A percentile compares a stretch with the other conserved stretches of the same genome.
Evolutionary conservation across 92 coral and sea anemone species (phyloP).

Genomic region (Pocillopora grandis): DNA sequence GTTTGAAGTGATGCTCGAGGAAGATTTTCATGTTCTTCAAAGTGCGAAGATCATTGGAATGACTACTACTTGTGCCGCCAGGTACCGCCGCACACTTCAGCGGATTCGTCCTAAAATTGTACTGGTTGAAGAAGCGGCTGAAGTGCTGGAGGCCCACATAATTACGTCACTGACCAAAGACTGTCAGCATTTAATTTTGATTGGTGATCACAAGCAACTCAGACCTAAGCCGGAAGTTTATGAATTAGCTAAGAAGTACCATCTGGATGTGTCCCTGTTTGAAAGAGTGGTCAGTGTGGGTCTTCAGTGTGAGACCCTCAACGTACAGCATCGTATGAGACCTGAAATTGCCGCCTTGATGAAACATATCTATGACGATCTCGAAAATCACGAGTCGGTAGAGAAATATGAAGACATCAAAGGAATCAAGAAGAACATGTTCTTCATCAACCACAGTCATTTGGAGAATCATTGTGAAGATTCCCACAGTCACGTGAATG

Average conservation of each 20-base stretch:
- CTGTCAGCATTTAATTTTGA: conserved; percentile 85
- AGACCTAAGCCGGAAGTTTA: conserved; percentile 81
- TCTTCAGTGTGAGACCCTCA: conserved; percentile 65
- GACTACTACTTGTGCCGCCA: conserved; percentile 82
- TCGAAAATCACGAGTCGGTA: conserved; percentile 73
- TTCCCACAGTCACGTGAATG: conserved; percentile 72
- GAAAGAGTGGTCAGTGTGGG: conserved; percentile 78
- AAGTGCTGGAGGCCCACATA: conserved; percentile 89
- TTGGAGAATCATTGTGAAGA: conserved; percentile 58
- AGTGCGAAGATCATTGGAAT: conserved; percentile 63
- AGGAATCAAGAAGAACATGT: conserved; percentile 73
- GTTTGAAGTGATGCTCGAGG: conserved; percentile 55
- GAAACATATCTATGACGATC: conserved; percentile 75
- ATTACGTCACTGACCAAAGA: conserved; percentile 71
- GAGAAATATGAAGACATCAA: conserved; percentile 63
- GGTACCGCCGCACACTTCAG: conserved; percentile 64
- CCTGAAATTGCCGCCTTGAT: conserved; percentile 80
- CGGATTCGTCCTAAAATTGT: conserved; percentile 77
- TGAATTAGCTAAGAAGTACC: conserved; percentile 69
- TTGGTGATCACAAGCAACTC: conserved; percentile 91
- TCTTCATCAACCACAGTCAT: conserved; percentile 70
- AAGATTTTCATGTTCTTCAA: conserved; percentile 42
- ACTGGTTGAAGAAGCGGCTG: conserved; percentile 93
- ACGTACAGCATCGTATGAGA: conserved; percentile 93
- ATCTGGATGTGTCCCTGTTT: conserved; percentile 77